Conservation (phyloP, 35 echinoderm and acorn worm species). For the Ophioderma brevispina region DNA sequence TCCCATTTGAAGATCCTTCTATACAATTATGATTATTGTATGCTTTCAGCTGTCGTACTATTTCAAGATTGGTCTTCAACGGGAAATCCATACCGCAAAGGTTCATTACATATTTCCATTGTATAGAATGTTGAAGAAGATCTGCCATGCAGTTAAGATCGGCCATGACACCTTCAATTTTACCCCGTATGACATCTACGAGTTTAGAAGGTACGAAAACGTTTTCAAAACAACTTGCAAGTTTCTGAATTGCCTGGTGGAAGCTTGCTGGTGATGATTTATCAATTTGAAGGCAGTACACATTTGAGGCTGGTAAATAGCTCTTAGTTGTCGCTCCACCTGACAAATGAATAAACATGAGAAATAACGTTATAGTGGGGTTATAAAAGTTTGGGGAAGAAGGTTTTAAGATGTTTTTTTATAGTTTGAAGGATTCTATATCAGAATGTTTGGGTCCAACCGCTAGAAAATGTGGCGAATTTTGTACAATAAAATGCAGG, state of each 20-base stretch:
- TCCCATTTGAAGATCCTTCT: neutral
- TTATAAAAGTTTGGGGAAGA: too few species aligned
- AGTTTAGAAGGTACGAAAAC: conserved; percentile 57
- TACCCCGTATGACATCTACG: conserved; percentile 37
- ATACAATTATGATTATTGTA: conserved; percentile 40
- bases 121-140: conserved; percentile 12
- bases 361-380: too few species aligned
- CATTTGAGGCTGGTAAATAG: conserved; percentile 82
- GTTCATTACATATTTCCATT: too few species aligned
- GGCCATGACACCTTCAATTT: conserved; percentile 31
- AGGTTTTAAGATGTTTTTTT: too few species aligned
- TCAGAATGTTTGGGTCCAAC: too few species aligned
- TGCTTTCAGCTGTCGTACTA: too few species aligned
- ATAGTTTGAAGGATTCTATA: too few species aligned
- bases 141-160: conserved; percentile 68
- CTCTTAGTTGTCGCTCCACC: conserved; percentile 51
- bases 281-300: conserved; percentile 74
- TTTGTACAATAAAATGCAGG: too few species aligned
- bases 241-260: conserved; percentile 26
- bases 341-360: too few species aligned
- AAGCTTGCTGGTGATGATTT: conserved; percentile 35
- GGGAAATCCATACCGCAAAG: too few species aligned
- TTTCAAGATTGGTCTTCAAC: too few species aligned
- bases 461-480: too few species aligned
- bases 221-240: conserved; percentile 59